Evolutionary conservation across 2,113 vertebrate genomes (phyloP), one percentile per base, ranked within the genome.

Genomic region (Pongo abelii): DNA sequence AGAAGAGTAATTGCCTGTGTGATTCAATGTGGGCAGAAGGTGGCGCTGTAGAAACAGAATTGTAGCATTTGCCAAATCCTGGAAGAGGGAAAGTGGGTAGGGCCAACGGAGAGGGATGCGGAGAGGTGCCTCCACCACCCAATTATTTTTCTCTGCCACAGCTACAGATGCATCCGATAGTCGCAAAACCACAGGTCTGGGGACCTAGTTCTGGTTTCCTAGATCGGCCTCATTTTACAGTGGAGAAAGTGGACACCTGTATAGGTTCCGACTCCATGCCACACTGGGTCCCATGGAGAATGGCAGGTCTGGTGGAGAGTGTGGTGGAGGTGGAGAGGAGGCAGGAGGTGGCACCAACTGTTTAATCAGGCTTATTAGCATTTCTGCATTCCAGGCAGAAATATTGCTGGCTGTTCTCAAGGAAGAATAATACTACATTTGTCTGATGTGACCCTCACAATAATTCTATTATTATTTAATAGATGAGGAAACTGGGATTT

Each of bases 41-140:
- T 89, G 97, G 95, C 52, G 40, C 92, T 74, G 55, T 55, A 70
- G 92, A 92, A 87, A 50, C 84, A 70, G 85, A 91, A 81, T 50
- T 38, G 78, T 25, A 25, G 67, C 38, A 22, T 55, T 90, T 77
- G 83, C 43, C 35, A 46, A 16, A 69, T 59, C 46, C 35, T 5
- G 17, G 20, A 84, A 38, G 18, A n/a, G 20, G 40, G 40, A 50
- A n/a, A 32, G 0, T 38, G 5, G 20, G 10, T 85, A 17, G 43
- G 14, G 52, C 4, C 17, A 4, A 25, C 0, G 9, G 46, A 14
- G 67, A 46, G 11, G 50, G 10, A 13, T 2, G 32, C 8, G 7
- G 1, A 32, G 43, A 57, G 46, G 40, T 83, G 32, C 13, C n/a
- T 93, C 69, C 30, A 40, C 30, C 59, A 38, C 32, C 22, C 80